Evolutionary conservation across 1,140 invertebrate genomes (phyloP).

Genomic region (Lepidostoma basale): DNA sequence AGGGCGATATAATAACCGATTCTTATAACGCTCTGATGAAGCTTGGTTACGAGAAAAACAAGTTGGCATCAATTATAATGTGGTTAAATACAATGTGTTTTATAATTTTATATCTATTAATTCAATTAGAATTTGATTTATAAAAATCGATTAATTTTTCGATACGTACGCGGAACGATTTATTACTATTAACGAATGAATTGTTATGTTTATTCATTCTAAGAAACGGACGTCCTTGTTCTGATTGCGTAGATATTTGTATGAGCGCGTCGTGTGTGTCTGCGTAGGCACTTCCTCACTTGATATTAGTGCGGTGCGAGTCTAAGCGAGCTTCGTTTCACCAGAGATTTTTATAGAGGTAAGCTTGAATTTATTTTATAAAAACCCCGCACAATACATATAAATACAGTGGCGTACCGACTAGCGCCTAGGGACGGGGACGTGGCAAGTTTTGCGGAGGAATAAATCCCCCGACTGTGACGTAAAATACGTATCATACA

Average conservation of each 20-base stretch:
- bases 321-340: constrained; percentile 7
- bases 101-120: too few relatives aligned
- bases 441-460: constrained; percentile 16
- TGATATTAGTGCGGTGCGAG: not conserved
- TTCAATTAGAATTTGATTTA: too few relatives aligned
- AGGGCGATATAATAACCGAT: too few relatives aligned
- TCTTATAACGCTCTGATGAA: too few relatives aligned
- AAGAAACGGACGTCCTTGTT: not conserved
- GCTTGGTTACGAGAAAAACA: too few relatives aligned
- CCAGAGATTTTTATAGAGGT: constrained; percentile 18
- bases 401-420: not conserved
- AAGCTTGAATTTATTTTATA: constrained; percentile 19
- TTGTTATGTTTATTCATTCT: not conserved
- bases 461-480: constrained; percentile 18
- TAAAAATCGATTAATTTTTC: too few relatives aligned
- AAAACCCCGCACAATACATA: constrained; percentile 12
- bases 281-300: constrained; percentile 2
- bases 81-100: too few relatives aligned
- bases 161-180: too few relatives aligned
- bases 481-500: constrained; percentile 22
- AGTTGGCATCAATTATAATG: too few relatives aligned
- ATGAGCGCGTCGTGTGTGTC: too few relatives aligned
- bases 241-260: not conserved
- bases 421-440: not conserved
- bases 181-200: not conserved